These are phyloP conservation scores for Eupithecia pulchellata DNA, from an alignment of 2,888 invertebrate genomes.

Conservation along the genomic window DNA sequence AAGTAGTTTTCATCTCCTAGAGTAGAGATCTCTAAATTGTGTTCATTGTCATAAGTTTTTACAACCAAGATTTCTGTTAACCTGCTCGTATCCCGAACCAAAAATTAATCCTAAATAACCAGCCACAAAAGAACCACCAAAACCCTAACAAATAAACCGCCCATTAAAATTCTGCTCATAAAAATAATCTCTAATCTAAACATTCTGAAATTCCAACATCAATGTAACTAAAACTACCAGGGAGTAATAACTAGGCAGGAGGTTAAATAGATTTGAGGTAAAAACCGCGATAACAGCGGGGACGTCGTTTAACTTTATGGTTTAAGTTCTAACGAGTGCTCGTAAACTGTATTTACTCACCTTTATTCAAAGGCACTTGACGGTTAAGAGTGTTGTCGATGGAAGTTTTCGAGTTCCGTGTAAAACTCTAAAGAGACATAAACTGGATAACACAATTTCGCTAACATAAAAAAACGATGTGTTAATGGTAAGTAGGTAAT, in stretches of 20 bases:
- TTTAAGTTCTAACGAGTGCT: slow-evolving; percentile 79
- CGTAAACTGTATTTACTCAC: slow-evolving; percentile 81
- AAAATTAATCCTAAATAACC: neutral
- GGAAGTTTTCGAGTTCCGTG: slow-evolving; percentile 20
- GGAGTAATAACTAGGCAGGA: slow-evolving; percentile 70
- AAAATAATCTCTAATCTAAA: slow-evolving; percentile 40
- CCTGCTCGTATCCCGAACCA: neutral
- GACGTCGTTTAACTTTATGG: slow-evolving; percentile 76
- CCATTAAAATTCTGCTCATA: slow-evolving; percentile 38
- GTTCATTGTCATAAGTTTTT: neutral
- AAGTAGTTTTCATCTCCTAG: too few relatives aligned
- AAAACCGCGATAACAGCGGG: slow-evolving; percentile 66
- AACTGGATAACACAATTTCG: neutral
- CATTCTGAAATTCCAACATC: slow-evolving; percentile 26
- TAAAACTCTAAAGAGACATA: neutral
- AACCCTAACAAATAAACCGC: slow-evolving; percentile 27
- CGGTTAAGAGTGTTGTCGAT: slow-evolving; percentile 47
- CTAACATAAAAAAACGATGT: too few relatives aligned
- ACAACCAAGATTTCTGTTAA: neutral
- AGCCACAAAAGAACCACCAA: slow-evolving; percentile 12
- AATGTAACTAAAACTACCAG: slow-evolving; percentile 55
- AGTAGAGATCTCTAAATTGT: neutral
- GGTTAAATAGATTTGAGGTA: slow-evolving; percentile 74
- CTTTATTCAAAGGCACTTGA: slow-evolving; percentile 49
- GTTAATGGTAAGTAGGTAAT: neutral